These are phyloP conservation scores for Crocuta crocuta DNA, from an alignment of 2,113 vertebrate genomes.

Conservation along the genomic window DNA sequence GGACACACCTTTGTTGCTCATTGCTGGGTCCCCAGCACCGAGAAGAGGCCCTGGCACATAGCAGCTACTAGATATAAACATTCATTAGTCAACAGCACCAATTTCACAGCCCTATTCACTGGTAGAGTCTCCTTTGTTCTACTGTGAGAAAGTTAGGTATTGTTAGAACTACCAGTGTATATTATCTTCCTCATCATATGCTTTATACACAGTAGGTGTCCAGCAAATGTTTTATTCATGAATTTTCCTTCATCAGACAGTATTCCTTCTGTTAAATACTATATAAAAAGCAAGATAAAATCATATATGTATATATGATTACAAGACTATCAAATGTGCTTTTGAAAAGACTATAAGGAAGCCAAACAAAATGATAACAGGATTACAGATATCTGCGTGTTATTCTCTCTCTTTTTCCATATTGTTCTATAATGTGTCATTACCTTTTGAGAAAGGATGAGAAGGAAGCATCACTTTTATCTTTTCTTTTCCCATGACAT, in stretches of 20 bases:
- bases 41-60: background rate
- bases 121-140: background rate
- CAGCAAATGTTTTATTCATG: background rate
- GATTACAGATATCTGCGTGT: background rate
- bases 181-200: background rate
- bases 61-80: background rate
- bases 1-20: no score
- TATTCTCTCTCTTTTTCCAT: background rate
- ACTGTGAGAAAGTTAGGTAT: background rate
- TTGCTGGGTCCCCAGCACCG: no score
- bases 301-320: background rate
- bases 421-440: background rate
- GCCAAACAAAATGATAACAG: background rate
- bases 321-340: background rate
- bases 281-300: background rate
- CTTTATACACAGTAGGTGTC: background rate
- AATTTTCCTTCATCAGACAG: background rate
- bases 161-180: background rate
- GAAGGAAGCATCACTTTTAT: background rate
- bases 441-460: background rate
- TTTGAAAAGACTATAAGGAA: background rate
- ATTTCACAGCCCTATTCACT: background rate
- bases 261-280: background rate
- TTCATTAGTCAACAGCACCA: accelerated
- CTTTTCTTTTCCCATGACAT: background rate